Evolutionary conservation across 2,113 vertebrate genomes (phyloP), one percentile per base, ranked within the genome.

Genomic region (Cryptomyrus ogoouensis): DNA sequence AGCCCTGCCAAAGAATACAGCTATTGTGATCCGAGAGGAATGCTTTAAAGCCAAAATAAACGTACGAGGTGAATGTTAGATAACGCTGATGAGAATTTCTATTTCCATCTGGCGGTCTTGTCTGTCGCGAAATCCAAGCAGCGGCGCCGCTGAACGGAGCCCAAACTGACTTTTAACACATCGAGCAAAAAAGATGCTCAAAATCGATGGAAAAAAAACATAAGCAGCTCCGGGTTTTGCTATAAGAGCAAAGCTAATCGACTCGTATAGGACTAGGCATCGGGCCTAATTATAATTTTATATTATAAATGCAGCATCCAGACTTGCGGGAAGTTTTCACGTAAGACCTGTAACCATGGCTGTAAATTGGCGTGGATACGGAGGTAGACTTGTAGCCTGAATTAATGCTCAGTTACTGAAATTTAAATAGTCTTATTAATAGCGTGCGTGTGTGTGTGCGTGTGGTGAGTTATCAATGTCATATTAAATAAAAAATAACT

Each of bases 11-110:
- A 88, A 53, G 6, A 90, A 88, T 9, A 50, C 35, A 42, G 47
- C 5, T 17, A 80, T 44, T 52, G 47, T 52, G 85, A 90, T 90
- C 39, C 39, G 13, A 70, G 66, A 49, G 58, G 85, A 47, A 49
- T 27, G 85, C 53, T 39, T 90, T 80, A 87, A 77, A 77, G 89
- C 42, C 6, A 87, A 52, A 56, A 50, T 42, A 70, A 50, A 74
- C 27, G 56, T 50, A 35, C 35, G 35, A 56, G 89, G 58, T 88
- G 62, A 46, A 88, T 27, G 84, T 53, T 62, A 88, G 85, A 90
- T 87, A 74, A 62, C 56, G 17, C 62, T 24, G 89, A 52, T 44
- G 77, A 80, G 89, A 84, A 21, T 89, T 89, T 85, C 24, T 56
- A 49, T 89, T 83, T 35, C 89, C 47, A 47, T 53, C 46, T 89